Conservation (phyloP, 2,113 vertebrate genomes). For the Malurus cyaneus region DNA sequence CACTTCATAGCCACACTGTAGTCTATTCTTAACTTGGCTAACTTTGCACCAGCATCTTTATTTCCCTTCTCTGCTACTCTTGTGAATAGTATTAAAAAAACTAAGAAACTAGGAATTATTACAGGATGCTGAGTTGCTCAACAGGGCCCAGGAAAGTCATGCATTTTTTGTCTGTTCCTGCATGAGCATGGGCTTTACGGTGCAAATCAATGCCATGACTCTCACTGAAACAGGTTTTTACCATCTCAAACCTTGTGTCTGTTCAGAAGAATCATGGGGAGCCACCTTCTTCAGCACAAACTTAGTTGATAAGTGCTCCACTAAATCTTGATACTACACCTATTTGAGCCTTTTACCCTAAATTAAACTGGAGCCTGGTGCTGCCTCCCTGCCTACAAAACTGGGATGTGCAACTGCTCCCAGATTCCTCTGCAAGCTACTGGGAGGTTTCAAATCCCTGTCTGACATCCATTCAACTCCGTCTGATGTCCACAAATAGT, state of each 20-base stretch:
- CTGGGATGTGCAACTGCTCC: background rate
- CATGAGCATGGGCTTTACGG: background rate
- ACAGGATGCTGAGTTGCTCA: background rate
- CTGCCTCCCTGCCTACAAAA: background rate
- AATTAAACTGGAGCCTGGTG: accelerated
- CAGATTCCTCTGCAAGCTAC: background rate
- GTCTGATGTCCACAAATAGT: background rate
- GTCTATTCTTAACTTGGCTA: background rate
- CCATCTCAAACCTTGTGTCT: background rate
- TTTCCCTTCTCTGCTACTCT: background rate
- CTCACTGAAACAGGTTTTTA: background rate
- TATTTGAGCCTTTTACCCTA: background rate
- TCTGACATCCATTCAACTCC: background rate
- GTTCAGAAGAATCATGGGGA: background rate
- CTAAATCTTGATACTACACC: background rate
- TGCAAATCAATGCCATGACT: background rate
- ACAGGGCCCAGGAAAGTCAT: background rate
- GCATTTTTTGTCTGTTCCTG: background rate
- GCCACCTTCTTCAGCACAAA: background rate
- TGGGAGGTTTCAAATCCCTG: background rate
- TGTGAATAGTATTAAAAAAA: background rate
- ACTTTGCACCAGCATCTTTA: background rate
- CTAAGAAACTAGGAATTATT: background rate
- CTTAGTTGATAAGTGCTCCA: background rate
- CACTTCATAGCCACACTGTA: background rate